These are phyloP conservation scores for Altica lythri DNA, from an alignment of 2,888 invertebrate genomes.

Conservation along the genomic window DNA sequence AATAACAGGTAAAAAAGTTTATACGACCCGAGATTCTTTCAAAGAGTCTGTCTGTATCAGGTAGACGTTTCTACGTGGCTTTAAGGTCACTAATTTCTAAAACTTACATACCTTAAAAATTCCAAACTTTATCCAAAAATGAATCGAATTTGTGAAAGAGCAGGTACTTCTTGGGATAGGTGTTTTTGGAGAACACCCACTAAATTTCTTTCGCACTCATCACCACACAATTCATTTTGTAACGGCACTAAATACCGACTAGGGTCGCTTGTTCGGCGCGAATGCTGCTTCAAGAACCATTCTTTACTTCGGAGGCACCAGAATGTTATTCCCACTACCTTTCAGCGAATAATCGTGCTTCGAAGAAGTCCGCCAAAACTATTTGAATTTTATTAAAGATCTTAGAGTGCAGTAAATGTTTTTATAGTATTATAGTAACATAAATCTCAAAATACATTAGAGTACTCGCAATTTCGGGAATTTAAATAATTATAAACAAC, in stretches of 20 bases:
- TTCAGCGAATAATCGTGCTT: slow-evolving; percentile 12
- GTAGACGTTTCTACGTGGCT: slow-evolving; percentile 50
- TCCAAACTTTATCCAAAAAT: slow-evolving; percentile 39
- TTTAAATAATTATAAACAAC: no score
- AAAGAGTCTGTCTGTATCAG: slow-evolving; percentile 37
- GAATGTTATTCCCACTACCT: slow-evolving; percentile 18
- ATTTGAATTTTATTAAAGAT: no score
- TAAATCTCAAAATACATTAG: no score
- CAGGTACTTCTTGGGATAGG: slow-evolving; percentile 25
- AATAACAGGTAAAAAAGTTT: slow-evolving; percentile 38
- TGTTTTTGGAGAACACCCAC: slow-evolving; percentile 34
- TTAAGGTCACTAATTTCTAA: slow-evolving; percentile 42
- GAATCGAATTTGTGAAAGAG: slow-evolving; percentile 40
- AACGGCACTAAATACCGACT: slow-evolving; percentile 45
- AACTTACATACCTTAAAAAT: slow-evolving; percentile 37
- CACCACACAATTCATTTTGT: slow-evolving; percentile 46
- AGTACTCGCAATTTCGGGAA: no score
- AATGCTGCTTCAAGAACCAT: slow-evolving; percentile 24
- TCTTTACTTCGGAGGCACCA: slow-evolving; percentile 14
- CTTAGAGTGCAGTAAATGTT: no score
- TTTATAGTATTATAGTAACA: no score
- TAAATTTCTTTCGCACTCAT: slow-evolving; percentile 32
- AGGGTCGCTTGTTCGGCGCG: slow-evolving; percentile 23
- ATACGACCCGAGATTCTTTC: slow-evolving; percentile 34
- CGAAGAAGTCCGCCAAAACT: slow-evolving; percentile 24